These are phyloP conservation scores for Carduelis carduelis DNA, from an alignment of 2,797 vertebrate genomes.

Conservation along the genomic window DNA sequence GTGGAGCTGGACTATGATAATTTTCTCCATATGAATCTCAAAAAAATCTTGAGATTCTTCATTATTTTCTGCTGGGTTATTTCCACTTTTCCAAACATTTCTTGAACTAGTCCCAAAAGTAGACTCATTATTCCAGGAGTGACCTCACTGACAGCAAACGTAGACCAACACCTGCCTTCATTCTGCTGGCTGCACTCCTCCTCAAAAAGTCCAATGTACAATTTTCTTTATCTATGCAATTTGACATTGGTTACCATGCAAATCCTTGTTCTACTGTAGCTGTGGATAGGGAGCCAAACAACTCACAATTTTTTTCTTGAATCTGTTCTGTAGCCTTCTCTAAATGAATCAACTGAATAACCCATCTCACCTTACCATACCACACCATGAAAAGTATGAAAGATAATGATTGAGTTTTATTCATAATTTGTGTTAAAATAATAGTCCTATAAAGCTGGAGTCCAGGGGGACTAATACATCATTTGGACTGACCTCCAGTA, in stretches of 20 bases:
- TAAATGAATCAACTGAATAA: background rate
- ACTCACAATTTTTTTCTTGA: background rate
- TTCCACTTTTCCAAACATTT: background rate
- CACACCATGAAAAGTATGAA: background rate
- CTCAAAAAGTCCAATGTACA: background rate
- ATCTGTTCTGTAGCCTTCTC: background rate
- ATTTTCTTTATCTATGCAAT: background rate
- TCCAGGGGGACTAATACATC: background rate
- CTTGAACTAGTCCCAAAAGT: background rate
- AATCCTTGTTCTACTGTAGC: background rate
- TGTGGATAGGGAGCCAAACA: background rate
- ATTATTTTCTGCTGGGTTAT: background rate
- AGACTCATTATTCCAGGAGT: background rate
- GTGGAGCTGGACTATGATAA: rapidly evolving
- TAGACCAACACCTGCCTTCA: background rate
- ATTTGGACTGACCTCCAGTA: background rate
- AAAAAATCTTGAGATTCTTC: background rate
- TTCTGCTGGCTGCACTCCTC: background rate
- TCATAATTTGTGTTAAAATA: constrained; percentile 2
- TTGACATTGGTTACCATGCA: background rate
- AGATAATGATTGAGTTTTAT: background rate
- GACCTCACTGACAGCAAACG: rapidly evolving
- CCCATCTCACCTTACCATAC: rapidly evolving
- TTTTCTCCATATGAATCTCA: background rate
- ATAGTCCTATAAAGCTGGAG: background rate